A percentile compares a stretch with the other conserved stretches of the same genome.
phyloP scores from a whole-genome alignment of 2,113 vertebrate species.

The Chrysemys picta region DNA sequence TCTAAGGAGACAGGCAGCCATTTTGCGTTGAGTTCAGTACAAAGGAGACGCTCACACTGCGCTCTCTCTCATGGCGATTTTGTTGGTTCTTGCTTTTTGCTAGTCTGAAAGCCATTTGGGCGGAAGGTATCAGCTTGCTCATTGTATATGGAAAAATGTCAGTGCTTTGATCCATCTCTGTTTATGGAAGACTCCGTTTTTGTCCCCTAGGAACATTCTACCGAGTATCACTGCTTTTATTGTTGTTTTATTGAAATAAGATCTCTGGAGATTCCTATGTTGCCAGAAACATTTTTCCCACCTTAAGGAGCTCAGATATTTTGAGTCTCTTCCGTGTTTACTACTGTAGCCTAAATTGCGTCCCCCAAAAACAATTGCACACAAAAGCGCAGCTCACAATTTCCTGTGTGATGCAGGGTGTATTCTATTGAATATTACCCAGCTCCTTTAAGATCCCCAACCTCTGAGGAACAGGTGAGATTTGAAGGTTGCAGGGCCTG shows the following conservation, averaged over 20 bases:
- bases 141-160: constrained; percentile 6
- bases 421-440: not conserved
- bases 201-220: not conserved
- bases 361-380: not conserved
- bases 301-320: not conserved
- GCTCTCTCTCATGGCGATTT: not conserved
- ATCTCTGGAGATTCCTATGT: not conserved
- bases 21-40: not conserved
- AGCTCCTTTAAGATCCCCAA: not conserved
- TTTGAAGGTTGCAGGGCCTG: not conserved
- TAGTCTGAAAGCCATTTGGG: not conserved
- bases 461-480: not conserved
- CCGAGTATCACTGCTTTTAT: not conserved
- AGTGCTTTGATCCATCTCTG: not conserved
- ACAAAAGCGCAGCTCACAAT: not conserved
- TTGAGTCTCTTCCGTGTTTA: constrained; percentile 17
- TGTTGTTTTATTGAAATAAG: not conserved
- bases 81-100: not conserved
- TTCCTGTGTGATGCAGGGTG: constrained; percentile 17
- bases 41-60: not conserved
- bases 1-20: not conserved
- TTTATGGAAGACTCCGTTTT: not conserved
- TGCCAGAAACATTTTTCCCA: not conserved
- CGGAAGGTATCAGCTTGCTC: not conserved
- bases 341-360: not conserved